Conservation (phyloP, 2,113 vertebrate genomes). For the Thalassarche chlororhynchos region DNA sequence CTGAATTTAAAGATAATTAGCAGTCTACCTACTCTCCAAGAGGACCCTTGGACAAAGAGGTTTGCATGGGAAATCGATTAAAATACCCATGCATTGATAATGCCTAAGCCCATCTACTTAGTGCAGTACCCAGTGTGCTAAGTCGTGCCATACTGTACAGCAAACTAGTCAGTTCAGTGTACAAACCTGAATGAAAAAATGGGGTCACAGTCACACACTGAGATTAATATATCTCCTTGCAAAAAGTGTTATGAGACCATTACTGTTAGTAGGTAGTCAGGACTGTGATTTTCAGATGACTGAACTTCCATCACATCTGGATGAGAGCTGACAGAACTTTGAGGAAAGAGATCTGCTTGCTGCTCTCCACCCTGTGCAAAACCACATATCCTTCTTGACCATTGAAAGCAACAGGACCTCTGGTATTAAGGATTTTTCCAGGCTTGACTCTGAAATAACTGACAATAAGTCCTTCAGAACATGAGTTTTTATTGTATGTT, state of each 20-base stretch:
- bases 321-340: neutral
- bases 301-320: neutral
- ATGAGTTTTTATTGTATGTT: neutral
- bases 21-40: neutral
- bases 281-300: neutral
- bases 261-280: neutral
- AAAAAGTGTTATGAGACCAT: neutral
- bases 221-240: neutral
- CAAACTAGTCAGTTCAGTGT: neutral
- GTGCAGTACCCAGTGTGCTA: neutral
- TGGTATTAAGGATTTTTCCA: neutral
- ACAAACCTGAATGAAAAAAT: neutral
- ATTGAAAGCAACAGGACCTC: neutral
- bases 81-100: neutral
- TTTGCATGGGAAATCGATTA: neutral
- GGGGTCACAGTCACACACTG: neutral
- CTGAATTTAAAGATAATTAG: neutral
- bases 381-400: neutral
- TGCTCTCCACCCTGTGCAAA: neutral
- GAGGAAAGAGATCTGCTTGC: neutral
- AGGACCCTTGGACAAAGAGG: neutral
- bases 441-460: neutral
- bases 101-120: neutral
- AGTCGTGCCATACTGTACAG: accelerated
- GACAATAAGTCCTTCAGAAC: neutral